Evolutionary conservation across 92 coral and sea anemone species (phyloP).

Genomic region (Diadumene lineata): DNA sequence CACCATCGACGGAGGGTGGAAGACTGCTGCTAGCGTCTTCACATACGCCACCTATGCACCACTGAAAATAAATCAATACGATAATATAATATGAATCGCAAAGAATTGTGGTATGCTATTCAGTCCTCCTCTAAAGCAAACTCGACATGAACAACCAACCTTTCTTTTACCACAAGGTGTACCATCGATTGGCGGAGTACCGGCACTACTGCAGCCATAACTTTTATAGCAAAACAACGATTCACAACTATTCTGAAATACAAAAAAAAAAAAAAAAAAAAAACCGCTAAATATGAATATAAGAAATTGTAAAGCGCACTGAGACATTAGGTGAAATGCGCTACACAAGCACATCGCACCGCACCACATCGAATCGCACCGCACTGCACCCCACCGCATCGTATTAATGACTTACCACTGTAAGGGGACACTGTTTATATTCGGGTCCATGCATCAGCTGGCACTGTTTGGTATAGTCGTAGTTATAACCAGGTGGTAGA

Average conservation of each 20-base stretch:
- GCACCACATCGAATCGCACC: no score
- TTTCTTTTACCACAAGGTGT: conserved; percentile 77
- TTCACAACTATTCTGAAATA: conserved; percentile 52
- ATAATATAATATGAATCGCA: no score
- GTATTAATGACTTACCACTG: no score
- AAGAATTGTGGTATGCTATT: not conserved
- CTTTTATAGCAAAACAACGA: conserved; percentile 51
- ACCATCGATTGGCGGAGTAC: conserved; percentile 85
- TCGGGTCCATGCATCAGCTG: conserved; percentile 63
- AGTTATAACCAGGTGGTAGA: conserved; percentile 46
- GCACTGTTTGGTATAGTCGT: conserved; percentile 66
- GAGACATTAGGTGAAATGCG: no score
- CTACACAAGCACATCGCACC: no score
- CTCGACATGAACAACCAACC: no score
- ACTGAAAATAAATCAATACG: conserved; percentile 41
- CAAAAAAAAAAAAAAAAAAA: not conserved
- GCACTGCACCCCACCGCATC: no score
- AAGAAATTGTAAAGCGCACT: no score
- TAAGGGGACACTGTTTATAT: conserved; percentile 56
- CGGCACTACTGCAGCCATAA: conserved; percentile 48
- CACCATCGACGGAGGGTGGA: conserved; percentile 79
- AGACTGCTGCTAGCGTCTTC: conserved; percentile 64
- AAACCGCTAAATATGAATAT: no score
- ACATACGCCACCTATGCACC: conserved; percentile 88
- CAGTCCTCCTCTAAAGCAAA: no score